Evolutionary conservation across 53 echinoderm and acorn worm genomes (phyloP), one percentile per base, ranked within the genome.

Genomic region (Echinarachnius parma): DNA sequence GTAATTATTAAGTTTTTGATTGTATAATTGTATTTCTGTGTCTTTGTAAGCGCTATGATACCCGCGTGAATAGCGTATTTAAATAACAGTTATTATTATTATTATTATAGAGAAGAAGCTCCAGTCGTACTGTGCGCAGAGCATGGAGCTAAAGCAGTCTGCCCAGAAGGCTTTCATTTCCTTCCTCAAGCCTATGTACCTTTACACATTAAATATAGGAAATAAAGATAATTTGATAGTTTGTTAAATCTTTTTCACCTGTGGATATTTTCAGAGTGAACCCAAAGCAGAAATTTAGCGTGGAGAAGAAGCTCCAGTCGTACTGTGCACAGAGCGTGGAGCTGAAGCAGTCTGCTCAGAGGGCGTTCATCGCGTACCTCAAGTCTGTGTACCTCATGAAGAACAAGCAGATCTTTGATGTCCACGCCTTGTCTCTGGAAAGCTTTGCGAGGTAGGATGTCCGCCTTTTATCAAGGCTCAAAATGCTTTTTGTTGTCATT

Each of bases 361-460:
- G 98, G 15, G 86, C 88, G 72, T 98, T 98, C 76, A 88, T 98
- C 21, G 85, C 88, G 54, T 98, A 98, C 77, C 53, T 98, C 64
- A 98, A 91, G 50, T 98, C 98, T 1, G 91, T 98, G 77, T 98
- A 92, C 52, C 98, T 98, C 22, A 96, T 96, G 96, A 98, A 85
- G 80, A 72, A 98, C 60, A 98, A 98, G 77, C 62, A 84, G 8
- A 81, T 98, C 49, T 98, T 98, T 77, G 80, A 98, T 57, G 80
- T 98, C 30, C 57, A 88, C 42, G 37, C 77, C 25, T 57, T 98
- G 21, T 82, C 86, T 1, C 71, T 91, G 49, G 91, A 96, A 14
- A 80, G 68, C 36, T 96, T 79, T 83, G 88, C 98, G 18, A 54
- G 74, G 98, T 96, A 75, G 78, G 87, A 69, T n/a, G n/a, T n/a